Conservation (phyloP, 64 coral and sea anemone species). For the Stichodactyla mertensii region DNA sequence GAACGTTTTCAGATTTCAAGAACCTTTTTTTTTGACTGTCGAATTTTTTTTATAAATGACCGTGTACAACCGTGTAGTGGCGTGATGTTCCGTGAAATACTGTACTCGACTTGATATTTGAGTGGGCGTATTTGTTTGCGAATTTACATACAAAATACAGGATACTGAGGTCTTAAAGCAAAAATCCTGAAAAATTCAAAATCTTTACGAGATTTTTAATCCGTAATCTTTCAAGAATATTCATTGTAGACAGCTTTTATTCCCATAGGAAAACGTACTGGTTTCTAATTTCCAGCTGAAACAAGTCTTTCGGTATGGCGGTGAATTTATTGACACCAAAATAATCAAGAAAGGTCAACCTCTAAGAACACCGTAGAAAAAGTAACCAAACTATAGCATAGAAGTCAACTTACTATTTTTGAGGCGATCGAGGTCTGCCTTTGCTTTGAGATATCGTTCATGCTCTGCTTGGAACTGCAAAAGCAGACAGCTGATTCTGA, state of each 20-base stretch:
- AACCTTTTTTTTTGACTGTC: not conserved
- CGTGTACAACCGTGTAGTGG: not conserved
- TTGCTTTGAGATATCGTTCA: constrained; percentile 46
- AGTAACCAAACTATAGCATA: not conserved
- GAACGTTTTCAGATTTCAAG: not conserved
- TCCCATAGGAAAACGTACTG: not conserved
- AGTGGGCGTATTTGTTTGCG: too few relatives aligned
- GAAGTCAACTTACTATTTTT: constrained; percentile 40
- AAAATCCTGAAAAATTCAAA: not conserved
- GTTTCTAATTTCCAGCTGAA: not conserved
- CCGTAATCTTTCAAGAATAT: not conserved
- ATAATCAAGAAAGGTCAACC: not conserved
- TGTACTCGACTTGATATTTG: not conserved
- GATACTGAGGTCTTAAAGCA: not conserved
- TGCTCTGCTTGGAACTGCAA: constrained; percentile 23
- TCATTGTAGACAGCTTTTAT: not conserved
- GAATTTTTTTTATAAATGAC: not conserved
- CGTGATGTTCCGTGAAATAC: not conserved
- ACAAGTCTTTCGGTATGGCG: not conserved
- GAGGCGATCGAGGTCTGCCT: constrained; percentile 49
- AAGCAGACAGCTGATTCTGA: not conserved
- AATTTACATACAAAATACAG: not conserved
- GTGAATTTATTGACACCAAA: not conserved
- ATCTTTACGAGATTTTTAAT: not conserved
- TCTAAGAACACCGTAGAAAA: not conserved